Base-by-base conservation (phyloP, 2,888 invertebrate genomes). In the Stenodera caucasica region DNA sequence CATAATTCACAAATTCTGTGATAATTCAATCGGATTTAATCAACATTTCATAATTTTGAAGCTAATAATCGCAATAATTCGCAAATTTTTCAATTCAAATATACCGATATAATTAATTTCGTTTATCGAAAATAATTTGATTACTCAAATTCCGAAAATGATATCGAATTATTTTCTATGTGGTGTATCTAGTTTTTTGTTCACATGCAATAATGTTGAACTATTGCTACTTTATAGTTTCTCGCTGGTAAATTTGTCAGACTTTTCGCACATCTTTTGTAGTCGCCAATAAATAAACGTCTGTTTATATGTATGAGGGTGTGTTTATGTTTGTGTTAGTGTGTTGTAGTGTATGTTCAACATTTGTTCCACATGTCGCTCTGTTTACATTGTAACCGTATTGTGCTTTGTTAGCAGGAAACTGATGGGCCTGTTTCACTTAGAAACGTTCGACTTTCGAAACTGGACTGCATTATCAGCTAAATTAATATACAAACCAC, bases 351-450 rank as follows among this genome's bases (percentile, higher is more conserved):
- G 45, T 45, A 23, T 45, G 45, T 45, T 45, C 9, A 45, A 21
- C 45, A 45, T 45, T 45, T 45, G 45, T 45, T 45, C 45, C 21
- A 23, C 21, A 45, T 45, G 21, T 23, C 45, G 45, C 21, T 9
- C 45, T 23, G 21, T 45, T 45, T 45, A 23, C 45, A 45, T 23
- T 23, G 23, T 45, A 21, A n/a, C 23, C 21, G 45, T 45, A 45
- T 45, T 45, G 45, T 6, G 45, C 45, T 45, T 45, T 45, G 45
- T 23, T 45, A 11, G 45, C 45, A 45, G 12, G 45, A 45, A 45
- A 23, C 45, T 45, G 45, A 12, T 45, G 21, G 21, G 21, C 6
- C 15, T 18, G 2, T 9, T 23, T 45, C 12, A n/a, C 23, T 37
- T 40, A 40, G 40, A 18, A 40, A 40, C 11, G 11, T 40, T 40